Percentiles rank a stretch among this genome's conserved stretches.
These are phyloP conservation scores for Beaufortia kweichowensis DNA, from an alignment of 2,113 vertebrate genomes.

Conservation along the genomic window DNA sequence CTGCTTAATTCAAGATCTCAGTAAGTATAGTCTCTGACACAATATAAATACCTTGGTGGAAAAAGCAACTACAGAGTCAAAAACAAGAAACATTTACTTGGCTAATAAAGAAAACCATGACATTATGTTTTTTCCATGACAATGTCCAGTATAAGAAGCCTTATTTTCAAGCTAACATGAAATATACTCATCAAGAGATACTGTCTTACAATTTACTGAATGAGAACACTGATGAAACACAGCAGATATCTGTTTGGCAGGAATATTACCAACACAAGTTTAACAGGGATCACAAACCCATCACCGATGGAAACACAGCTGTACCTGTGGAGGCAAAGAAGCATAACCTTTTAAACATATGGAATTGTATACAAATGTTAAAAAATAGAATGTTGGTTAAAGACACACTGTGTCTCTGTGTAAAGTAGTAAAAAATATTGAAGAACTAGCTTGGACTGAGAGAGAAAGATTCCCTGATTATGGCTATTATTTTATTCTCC, in stretches of 20 bases:
- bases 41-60: conserved; percentile 3
- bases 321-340: conserved; percentile 62
- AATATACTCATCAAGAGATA: neutral
- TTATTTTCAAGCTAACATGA: neutral
- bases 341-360: conserved; percentile 6
- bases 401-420: no score
- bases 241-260: conserved; percentile 19
- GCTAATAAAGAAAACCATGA: neutral
- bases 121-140: neutral
- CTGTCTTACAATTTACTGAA: neutral
- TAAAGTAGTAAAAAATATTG: no score
- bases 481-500: no score
- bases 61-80: neutral
- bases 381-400: no score
- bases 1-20: neutral
- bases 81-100: neutral
- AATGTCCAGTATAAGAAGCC: conserved; percentile 5
- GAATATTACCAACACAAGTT: conserved; percentile 1
- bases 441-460: no score
- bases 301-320: conserved; percentile 74
- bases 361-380: neutral
- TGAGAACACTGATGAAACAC: conserved; percentile 1
- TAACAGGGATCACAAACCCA: conserved; percentile 68
- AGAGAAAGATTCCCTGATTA: no score
- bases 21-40: conserved; percentile 8